Evolutionary conservation across 2,113 vertebrate species (phyloP).

Genomic region (Hystrix cristata): DNA sequence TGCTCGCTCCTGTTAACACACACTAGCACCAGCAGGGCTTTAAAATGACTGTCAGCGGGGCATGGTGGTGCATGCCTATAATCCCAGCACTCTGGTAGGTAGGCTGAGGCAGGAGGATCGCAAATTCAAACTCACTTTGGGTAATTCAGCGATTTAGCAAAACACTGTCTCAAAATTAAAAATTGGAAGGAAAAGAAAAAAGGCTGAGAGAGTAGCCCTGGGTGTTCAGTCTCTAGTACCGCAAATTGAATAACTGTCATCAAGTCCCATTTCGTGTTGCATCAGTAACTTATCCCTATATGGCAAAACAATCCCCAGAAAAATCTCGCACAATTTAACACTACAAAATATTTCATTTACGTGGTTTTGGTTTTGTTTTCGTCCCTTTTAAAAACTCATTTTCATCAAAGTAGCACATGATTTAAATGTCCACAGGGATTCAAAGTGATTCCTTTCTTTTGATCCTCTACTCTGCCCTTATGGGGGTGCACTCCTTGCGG

Average conservation of each 20-base stretch:
- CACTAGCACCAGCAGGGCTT: not conserved
- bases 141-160: not conserved
- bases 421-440: constrained; percentile 3
- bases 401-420: not conserved
- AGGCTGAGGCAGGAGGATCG: not conserved
- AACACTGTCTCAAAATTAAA: not conserved
- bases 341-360: not conserved
- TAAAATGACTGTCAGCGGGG: too few species aligned
- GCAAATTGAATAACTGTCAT: not conserved
- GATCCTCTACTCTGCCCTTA: too few species aligned
- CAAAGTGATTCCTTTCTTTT: constrained; percentile 40
- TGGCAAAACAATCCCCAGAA: not conserved
- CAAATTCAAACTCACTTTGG: not conserved
- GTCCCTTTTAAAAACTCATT: not conserved
- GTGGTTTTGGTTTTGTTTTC: not conserved
- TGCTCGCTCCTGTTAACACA: not conserved
- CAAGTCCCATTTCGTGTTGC: not conserved
- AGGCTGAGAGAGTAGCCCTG: not conserved
- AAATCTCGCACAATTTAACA: not conserved
- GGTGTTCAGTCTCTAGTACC: not conserved
- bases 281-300: not conserved
- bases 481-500: too few species aligned
- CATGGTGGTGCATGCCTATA: not conserved
- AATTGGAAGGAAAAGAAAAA: too few species aligned
- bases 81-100: not conserved